Evolutionary conservation across 2,797 vertebrate genomes (phyloP).

Genomic region (Parauchenoglanis punctatus): DNA sequence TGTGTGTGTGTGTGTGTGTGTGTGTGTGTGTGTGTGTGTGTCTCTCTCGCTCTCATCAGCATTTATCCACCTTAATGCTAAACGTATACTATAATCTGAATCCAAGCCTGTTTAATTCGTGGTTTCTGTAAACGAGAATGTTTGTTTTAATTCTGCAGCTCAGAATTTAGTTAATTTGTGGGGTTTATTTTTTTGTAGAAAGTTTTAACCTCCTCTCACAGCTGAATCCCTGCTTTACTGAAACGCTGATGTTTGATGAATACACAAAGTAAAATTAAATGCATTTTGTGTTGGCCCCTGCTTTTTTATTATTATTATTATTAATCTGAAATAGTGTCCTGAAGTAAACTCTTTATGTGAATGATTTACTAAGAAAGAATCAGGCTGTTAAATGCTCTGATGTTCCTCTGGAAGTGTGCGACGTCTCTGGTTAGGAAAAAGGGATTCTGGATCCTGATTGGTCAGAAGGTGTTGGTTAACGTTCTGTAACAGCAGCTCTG

Average conservation of each 20-base stretch:
- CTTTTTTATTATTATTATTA: too few relatives aligned
- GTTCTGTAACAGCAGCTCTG: background rate
- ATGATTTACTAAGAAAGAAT: background rate
- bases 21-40: background rate
- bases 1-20: background rate
- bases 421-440: too few relatives aligned
- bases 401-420: too few relatives aligned
- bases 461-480: background rate
- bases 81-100: background rate
- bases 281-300: background rate
- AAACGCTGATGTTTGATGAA: background rate
- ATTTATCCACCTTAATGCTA: background rate
- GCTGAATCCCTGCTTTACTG: background rate
- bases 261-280: background rate
- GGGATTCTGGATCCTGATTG: background rate
- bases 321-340: background rate
- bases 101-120: too few relatives aligned
- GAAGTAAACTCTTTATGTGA: background rate
- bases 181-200: background rate
- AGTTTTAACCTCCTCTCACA: background rate
- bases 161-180: background rate
- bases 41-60: background rate
- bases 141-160: background rate
- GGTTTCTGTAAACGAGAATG: background rate
- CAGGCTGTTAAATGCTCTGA: background rate